Percentiles rank a stretch among this genome's conserved stretches.
phyloP scores from a whole-genome alignment of 2,113 vertebrate genomes.

The Gavia stellata region DNA sequence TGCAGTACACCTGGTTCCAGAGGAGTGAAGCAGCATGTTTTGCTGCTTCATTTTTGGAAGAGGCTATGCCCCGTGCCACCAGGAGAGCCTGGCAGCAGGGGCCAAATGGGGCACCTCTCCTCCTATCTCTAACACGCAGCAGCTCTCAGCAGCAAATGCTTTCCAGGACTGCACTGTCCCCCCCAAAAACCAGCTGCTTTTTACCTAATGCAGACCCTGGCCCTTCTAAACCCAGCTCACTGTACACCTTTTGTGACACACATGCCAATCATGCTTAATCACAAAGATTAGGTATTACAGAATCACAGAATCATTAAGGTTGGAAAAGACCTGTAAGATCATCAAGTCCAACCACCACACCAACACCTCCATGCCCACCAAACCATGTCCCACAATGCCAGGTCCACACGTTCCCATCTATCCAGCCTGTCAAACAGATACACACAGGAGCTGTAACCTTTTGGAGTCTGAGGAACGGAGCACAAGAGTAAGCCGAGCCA shows the following conservation, averaged over 20 bases:
- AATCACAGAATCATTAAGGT: no score
- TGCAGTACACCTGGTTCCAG: neutral
- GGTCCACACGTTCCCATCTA: no score
- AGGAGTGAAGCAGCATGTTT: neutral
- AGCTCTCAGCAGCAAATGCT: neutral
- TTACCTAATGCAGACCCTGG: neutral
- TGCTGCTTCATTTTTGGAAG: neutral
- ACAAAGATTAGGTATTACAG: neutral
- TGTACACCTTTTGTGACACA: neutral
- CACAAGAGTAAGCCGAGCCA: neutral
- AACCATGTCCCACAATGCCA: no score
- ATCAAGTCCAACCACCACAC: no score
- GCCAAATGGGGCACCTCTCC: neutral
- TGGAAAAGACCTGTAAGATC: no score
- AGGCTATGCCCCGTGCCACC: fast-evolving
- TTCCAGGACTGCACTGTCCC: neutral
- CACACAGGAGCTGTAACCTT: neutral
- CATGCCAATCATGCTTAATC: neutral
- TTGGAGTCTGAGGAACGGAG: neutral
- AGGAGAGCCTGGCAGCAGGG: neutral
- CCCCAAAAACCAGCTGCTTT: neutral
- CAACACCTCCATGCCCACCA: no score
- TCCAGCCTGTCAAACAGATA: no score
- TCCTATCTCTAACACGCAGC: neutral
- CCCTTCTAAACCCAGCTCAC: neutral